Base-by-base conservation (phyloP, 2,797 vertebrate species). In the Notoglanidium macrostoma region DNA sequence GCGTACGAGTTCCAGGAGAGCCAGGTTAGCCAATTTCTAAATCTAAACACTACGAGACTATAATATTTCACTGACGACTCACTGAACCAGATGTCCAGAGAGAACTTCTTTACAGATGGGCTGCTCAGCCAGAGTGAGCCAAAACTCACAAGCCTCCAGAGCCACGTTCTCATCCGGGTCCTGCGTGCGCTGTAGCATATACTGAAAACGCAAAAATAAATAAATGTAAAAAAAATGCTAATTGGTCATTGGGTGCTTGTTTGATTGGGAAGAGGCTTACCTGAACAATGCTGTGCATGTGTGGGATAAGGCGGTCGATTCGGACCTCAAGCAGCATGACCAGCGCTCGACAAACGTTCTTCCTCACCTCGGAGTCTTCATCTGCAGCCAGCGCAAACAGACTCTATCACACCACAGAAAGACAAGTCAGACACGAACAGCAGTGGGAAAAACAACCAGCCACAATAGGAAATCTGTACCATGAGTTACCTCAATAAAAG, bases 231-330 rank as follows among this genome's bases (percentile, higher is more conserved):
- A 87, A 46, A n/a, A 14, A 7, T 63, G 65, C 63, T 44, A 67
- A 73, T 5, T 57, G 17, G 3, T 54, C 44, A 51, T 7, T 46
- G 68, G 2, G 8, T 4, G 49, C 11, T 5, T 57, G 59, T 26
- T 21, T 14, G 5, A 57, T 1, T 59, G n/a, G 2, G 35, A 51
- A 21, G 26, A 1, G 8, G 35, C 90, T 70, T 55, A 98, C 97
- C 96, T 98, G 97, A 89, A 98, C 97, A 89, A 98, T 98, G 93
- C 97, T 99, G 94, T 98, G 97, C 98, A 99, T 98, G 92, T 99
- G 97, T 0, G 98, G 98, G 88, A 98, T 97, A 32, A 98, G 97
- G 44, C 97, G 94, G 91, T 99, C 98, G 0, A 98, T 97, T 11
- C 97, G 96, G 79, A 98, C 98, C 93, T 99, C 98, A 89, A 99